phyloP scores from a whole-genome alignment of 2,797 vertebrate genomes.

The Amniataba percoides region DNA sequence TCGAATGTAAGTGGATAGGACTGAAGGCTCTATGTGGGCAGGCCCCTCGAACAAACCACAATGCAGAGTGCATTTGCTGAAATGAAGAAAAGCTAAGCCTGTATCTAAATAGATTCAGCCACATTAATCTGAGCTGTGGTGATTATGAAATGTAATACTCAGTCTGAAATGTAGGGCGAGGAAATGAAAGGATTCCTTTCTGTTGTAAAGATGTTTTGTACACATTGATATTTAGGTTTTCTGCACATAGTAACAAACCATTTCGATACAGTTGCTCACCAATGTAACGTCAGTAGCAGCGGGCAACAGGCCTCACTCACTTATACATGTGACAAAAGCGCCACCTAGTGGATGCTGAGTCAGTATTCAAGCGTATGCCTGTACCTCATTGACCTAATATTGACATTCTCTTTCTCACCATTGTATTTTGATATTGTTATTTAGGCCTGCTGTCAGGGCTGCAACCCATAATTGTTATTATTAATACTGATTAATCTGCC shows the following conservation, averaged over 20 bases:
- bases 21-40: constrained; percentile 64
- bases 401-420: not conserved
- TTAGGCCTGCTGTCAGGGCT: not conserved
- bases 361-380: not conserved
- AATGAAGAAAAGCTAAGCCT: constrained; percentile 47
- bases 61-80: constrained; percentile 53
- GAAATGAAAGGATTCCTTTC: constrained; percentile 6
- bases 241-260: constrained; percentile 3
- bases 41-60: constrained; percentile 53
- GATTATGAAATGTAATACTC: constrained; percentile 47
- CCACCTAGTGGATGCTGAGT: constrained; percentile 63
- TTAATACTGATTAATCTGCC: not conserved
- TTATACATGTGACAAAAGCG: constrained; percentile 13
- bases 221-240: constrained; percentile 13
- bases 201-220: not conserved
- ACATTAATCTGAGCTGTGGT: constrained; percentile 31
- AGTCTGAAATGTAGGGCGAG: constrained; percentile 35
- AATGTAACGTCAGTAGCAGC: not conserved
- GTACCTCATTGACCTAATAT: not conserved
- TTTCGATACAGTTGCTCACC: not conserved
- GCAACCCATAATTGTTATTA: not conserved
- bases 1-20: constrained; percentile 74
- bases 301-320: not conserved
- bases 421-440: not conserved
- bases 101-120: constrained; percentile 33